These are phyloP conservation scores for Calyptomena viridis DNA, from an alignment of 2,113 vertebrate genomes.

Conservation along the genomic window DNA sequence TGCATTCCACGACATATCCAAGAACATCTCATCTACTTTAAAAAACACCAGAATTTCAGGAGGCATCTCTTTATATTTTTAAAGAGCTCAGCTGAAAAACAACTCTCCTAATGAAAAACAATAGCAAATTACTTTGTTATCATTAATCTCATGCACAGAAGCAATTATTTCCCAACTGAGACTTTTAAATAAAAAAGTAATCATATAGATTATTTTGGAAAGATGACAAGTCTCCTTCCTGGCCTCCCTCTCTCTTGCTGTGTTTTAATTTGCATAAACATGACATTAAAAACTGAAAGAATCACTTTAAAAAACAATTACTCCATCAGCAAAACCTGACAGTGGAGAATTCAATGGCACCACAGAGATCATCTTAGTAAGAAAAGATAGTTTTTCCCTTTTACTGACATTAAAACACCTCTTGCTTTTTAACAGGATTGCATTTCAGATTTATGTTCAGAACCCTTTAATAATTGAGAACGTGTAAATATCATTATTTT, in stretches of 20 bases:
- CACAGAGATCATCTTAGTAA: not conserved
- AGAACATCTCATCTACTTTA: not conserved
- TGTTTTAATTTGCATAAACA: constrained; percentile 41
- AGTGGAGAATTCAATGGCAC: constrained; percentile 8
- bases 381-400: not conserved
- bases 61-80: not conserved
- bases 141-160: not conserved
- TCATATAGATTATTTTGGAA: constrained; percentile 32
- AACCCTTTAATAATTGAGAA: not conserved
- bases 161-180: constrained; percentile 31
- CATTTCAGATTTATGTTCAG: not conserved
- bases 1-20: not conserved
- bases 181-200: not conserved
- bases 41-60: not conserved
- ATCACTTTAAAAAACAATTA: constrained; percentile 10
- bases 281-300: constrained; percentile 17
- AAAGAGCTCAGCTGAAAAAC: not conserved
- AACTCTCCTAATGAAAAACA: not conserved
- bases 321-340: constrained; percentile 1
- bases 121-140: not conserved
- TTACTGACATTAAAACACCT: not conserved
- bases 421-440: not conserved
- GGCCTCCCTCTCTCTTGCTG: not conserved
- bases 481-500: constrained; percentile 23
- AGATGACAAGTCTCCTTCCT: not conserved